Conservation (phyloP, 2,888 invertebrate species). For the Leistus spinibarbis region DNA sequence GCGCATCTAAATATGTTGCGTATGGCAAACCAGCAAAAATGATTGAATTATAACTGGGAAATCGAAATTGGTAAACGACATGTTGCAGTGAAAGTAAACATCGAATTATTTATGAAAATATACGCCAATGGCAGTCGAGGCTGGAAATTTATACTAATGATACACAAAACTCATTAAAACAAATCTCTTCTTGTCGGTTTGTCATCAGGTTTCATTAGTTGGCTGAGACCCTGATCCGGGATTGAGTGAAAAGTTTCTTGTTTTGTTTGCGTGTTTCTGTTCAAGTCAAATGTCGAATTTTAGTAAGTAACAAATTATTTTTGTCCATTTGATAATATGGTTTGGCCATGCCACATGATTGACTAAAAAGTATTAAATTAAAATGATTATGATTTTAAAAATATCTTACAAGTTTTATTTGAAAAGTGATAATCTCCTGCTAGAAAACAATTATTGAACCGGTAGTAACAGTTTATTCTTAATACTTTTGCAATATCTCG, state of each 20-base stretch:
- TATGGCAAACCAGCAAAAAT: too few relatives aligned
- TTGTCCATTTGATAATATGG: not conserved
- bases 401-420: too few relatives aligned
- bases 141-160: not conserved
- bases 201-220: not conserved
- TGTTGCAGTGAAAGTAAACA: too few relatives aligned
- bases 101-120: not conserved
- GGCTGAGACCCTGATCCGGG: not conserved
- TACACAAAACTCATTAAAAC: not conserved
- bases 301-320: not conserved
- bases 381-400: too few relatives aligned
- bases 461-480: too few relatives aligned
- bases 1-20: too few relatives aligned
- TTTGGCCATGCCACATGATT: not conserved
- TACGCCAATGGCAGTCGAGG: not conserved
- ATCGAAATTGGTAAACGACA: too few relatives aligned
- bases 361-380: not conserved
- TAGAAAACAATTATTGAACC: too few relatives aligned
- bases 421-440: too few relatives aligned
- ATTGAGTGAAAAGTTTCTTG: not conserved
- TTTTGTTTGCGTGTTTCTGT: not conserved
- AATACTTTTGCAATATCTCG: too few relatives aligned
- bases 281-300: not conserved
- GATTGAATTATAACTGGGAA: too few relatives aligned
- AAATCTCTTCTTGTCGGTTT: not conserved